Conservation (phyloP, 2,113 vertebrate species). For the Periophthalmus modestus region DNA sequence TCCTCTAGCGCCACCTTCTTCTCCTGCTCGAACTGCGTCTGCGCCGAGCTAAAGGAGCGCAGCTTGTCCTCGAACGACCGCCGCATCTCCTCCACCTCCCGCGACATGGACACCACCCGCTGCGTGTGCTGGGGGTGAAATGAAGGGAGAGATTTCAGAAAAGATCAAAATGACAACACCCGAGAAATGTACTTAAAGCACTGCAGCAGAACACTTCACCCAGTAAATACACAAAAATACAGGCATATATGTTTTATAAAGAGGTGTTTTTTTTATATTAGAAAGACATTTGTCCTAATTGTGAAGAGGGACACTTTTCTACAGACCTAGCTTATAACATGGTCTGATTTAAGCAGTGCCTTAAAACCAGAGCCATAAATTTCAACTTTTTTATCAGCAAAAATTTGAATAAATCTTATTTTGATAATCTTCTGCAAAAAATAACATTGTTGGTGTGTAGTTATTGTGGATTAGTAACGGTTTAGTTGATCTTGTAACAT, state of each 20-base stretch:
- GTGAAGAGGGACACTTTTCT: no score
- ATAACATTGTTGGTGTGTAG: no score
- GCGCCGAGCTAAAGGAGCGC: slow-evolving; percentile 86
- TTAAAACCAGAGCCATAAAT: no score
- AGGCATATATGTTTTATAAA: no score
- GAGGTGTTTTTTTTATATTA: no score
- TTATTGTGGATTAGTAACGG: no score
- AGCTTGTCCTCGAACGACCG: slow-evolving; percentile 94
- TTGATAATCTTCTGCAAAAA: background rate
- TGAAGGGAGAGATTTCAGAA: background rate
- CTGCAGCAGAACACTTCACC: background rate
- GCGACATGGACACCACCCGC: slow-evolving; percentile 93
- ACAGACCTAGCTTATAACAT: background rate
- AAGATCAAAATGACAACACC: background rate
- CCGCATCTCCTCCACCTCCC: slow-evolving; percentile 97
- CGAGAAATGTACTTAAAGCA: background rate
- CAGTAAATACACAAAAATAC: background rate
- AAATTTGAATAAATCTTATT: no score
- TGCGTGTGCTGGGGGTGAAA: slow-evolving; percentile 85
- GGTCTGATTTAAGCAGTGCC: background rate
- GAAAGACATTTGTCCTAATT: no score
- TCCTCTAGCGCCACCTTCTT: slow-evolving; percentile 88
- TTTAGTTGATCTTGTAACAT: background rate
- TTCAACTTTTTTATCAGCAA: no score
- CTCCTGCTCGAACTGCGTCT: slow-evolving; percentile 92